Evolutionary conservation across 2,888 invertebrate genomes (phyloP), one percentile per base, ranked within the genome.

Genomic region (Himalopsyche kuldschensis): DNA sequence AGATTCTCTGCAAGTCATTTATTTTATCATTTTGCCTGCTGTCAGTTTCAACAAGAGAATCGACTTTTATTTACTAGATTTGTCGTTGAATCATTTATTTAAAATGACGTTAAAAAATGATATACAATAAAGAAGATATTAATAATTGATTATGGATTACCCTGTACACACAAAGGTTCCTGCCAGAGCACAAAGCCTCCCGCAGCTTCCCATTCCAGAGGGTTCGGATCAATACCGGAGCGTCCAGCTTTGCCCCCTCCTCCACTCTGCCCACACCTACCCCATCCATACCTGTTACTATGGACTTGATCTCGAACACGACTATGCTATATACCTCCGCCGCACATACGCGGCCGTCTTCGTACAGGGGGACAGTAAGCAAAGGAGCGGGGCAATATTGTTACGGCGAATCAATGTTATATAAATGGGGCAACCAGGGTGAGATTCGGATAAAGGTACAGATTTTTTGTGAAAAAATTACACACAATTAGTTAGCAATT

Each of bases 141-240:
- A 41, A 15, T 15, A 41, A 20, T 55, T 55, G 55, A 55, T 55
- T 55, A 20, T 20, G n/a, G 55, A 10, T 24, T 2, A 55, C 24
- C n/a, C 55, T 55, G 20, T 55, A 55, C 55, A 55, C 55, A 55
- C 55, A 55, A 55, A 55, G 55, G 55, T 55, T 55, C 55, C 55
- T 55, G 55, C 55, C 55, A 55, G 55, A 55, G 55, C 55, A 55
- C 55, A 55, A 55, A 55, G 55, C 55, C 55, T 55, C 55, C 55
- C 55, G 55, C 55, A 55, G 55, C 55, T 55, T 55, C 55, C 55
- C 55, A 55, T 55, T 55, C 55, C 55, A 55, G 78, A 63, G 81
- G 81, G 77, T 46, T 32, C 77, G 83, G 83, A 85, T 84, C 85
- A 85, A 83, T 84, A 85, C 85, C 82, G 75, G 78, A 84, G 83